Conservation (phyloP, 2,888 invertebrate genomes). For the Drosophila prostipennis region DNA sequence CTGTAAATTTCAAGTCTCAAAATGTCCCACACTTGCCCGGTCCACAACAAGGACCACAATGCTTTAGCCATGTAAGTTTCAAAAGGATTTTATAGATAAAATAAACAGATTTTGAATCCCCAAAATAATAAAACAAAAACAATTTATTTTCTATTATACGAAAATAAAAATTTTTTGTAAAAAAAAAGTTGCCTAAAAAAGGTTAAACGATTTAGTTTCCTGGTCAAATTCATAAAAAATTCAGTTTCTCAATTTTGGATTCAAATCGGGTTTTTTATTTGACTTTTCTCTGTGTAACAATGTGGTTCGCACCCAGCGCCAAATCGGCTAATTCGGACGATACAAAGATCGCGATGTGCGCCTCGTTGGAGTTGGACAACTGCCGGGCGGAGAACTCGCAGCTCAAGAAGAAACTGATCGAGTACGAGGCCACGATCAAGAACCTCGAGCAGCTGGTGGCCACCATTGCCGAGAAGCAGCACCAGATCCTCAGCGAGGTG, state of each 20-base stretch:
- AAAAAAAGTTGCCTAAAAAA: too few relatives aligned
- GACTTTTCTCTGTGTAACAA: background rate
- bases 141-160: too few relatives aligned
- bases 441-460: constrained; percentile 70
- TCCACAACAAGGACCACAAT: constrained; percentile 1
- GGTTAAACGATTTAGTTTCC: too few relatives aligned
- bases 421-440: constrained; percentile 62
- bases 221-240: too few relatives aligned
- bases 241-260: too few relatives aligned
- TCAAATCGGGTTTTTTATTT: too few relatives aligned
- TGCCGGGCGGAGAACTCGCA: constrained; percentile 74
- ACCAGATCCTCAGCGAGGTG: constrained; percentile 67
- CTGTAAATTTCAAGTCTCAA: constrained; percentile 39
- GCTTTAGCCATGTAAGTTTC: constrained; percentile 41
- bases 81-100: background rate
- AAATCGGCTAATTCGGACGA: constrained; percentile 24
- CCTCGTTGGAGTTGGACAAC: constrained; percentile 62
- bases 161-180: too few relatives aligned
- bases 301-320: constrained; percentile 1
- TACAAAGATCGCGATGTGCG: constrained; percentile 51
- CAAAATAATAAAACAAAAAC: too few relatives aligned
- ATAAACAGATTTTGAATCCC: background rate
- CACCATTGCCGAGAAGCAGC: constrained; percentile 72
- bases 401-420: constrained; percentile 61
- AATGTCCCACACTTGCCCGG: constrained; percentile 25